These are phyloP conservation scores for Vollenhovia emeryi DNA, from an alignment of 1,140 invertebrate species.

Conservation along the genomic window DNA sequence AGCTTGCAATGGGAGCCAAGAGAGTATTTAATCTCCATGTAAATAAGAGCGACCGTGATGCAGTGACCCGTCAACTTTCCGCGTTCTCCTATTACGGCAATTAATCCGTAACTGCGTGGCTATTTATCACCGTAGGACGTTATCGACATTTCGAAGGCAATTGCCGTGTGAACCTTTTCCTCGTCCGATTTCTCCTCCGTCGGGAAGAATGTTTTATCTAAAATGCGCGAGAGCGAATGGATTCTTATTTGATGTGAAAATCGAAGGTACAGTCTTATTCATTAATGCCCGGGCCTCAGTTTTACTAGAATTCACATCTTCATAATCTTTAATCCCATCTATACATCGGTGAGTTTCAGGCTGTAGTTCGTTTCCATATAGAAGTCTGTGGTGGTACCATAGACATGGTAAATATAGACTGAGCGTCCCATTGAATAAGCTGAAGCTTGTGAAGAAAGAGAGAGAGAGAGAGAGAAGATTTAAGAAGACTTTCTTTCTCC, in stretches of 20 bases:
- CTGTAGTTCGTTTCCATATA: too few species aligned
- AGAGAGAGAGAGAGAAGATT: too few species aligned
- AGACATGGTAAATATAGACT: too few species aligned
- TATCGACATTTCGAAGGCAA: not conserved
- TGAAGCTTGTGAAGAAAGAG: too few species aligned
- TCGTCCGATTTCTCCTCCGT: not conserved
- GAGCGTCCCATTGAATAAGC: too few species aligned
- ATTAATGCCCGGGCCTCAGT: too few species aligned
- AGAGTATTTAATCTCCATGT: slow-evolving; percentile 10
- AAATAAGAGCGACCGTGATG: slow-evolving; percentile 14
- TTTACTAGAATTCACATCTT: too few species aligned
- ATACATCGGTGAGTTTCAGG: too few species aligned
- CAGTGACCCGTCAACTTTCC: slow-evolving; percentile 24
- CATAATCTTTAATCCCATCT: too few species aligned
- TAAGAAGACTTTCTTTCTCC: too few species aligned
- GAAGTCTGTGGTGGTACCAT: too few species aligned
- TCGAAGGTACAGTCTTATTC: too few species aligned
- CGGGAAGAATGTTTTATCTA: slow-evolving; percentile 3
- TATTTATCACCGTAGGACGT: slow-evolving; percentile 25
- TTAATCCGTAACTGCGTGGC: slow-evolving; percentile 12
- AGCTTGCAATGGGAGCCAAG: not conserved
- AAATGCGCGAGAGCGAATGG: not conserved
- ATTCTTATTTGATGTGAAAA: not conserved
- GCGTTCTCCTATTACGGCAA: slow-evolving; percentile 2
- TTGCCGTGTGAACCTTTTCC: not conserved